phyloP scores from a whole-genome alignment of 2,888 invertebrate species.

The Conomelus anceps region DNA sequence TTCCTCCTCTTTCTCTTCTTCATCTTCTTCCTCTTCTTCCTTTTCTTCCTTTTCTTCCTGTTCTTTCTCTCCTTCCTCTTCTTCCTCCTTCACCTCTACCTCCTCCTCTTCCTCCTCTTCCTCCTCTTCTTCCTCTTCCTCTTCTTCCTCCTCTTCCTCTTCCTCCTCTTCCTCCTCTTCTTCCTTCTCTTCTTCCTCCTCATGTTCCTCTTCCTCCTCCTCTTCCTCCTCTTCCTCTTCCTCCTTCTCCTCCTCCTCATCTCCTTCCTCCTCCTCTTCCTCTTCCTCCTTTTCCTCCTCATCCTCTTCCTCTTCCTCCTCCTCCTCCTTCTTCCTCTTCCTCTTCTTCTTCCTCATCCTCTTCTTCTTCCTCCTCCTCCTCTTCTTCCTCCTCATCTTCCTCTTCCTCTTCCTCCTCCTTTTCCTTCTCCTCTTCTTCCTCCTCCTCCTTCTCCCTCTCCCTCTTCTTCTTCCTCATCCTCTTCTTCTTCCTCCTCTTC shows the following conservation, averaged over 20 bases:
- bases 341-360: too few relatives aligned
- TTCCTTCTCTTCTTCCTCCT: conserved; percentile 10
- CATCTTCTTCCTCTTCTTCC: not conserved
- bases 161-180: not conserved
- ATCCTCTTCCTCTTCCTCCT: not conserved
- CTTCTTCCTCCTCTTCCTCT: not conserved
- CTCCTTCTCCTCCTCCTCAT: conserved; percentile 17
- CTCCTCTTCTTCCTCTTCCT: not conserved
- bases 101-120: not conserved
- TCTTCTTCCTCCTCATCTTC: not conserved
- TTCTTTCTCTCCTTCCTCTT: conserved; percentile 2
- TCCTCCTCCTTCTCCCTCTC: conserved; percentile 26
- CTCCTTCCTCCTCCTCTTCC: not conserved
- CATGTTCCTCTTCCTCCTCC: not conserved
- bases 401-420: not conserved
- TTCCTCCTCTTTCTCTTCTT: not conserved
- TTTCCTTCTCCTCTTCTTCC: not conserved
- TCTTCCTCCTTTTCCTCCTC: not conserved
- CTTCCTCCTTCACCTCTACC: not conserved
- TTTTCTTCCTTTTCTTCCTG: not conserved
- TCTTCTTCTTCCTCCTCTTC: not conserved
- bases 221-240: not conserved
- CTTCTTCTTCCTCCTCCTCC: not conserved
- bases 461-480: conserved; percentile 11
- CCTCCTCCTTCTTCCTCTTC: not conserved